These are phyloP conservation scores for Champsocephalus esox DNA, from an alignment of 2,797 vertebrate species.

Conservation along the genomic window DNA sequence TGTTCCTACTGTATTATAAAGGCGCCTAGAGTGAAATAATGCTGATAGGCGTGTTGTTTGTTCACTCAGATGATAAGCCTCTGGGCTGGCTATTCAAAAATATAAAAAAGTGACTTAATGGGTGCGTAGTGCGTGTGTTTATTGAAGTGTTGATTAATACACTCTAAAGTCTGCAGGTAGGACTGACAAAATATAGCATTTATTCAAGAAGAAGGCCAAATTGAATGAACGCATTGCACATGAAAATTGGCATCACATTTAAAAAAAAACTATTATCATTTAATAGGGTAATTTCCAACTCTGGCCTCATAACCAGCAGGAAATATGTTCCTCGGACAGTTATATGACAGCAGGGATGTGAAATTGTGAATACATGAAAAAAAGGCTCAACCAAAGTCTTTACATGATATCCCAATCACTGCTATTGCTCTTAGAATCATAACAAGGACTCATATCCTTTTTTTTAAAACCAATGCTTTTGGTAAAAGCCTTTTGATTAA, in stretches of 20 bases:
- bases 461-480: background rate
- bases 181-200: background rate
- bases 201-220: background rate
- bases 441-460: accelerated
- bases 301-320: background rate
- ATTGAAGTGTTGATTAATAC: background rate
- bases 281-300: background rate
- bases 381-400: conserved; percentile 2
- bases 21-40: background rate
- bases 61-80: conserved; percentile 19
- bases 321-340: background rate
- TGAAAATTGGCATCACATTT: background rate
- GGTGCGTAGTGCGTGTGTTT: conserved; percentile 1
- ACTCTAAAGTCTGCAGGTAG: background rate
- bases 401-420: background rate
- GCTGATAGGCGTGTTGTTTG: conserved; percentile 10
- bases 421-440: background rate
- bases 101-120: conserved; percentile 6
- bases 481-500: background rate
- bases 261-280: background rate
- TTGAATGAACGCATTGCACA: background rate
- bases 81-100: background rate
- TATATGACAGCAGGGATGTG: background rate
- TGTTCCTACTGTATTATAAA: background rate
- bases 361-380: background rate